A percentile compares a stretch with the other conserved stretches of the same genome.
Conservation (phyloP, 2,113 vertebrate species). For the Jacana jacana region DNA sequence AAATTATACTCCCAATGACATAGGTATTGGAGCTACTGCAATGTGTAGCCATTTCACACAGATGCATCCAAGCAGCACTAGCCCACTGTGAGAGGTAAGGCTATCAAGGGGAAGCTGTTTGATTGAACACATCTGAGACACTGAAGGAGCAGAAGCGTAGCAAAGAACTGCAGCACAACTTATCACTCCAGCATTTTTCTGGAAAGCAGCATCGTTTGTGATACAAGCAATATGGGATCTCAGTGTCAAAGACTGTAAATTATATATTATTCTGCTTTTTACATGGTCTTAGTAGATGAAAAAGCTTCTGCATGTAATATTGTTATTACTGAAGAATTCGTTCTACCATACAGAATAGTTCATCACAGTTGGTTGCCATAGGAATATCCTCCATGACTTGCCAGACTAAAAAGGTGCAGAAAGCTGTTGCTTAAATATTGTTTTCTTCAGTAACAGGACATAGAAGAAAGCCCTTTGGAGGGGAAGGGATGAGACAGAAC, state of each 20-base stretch:
- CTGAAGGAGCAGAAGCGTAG: background rate
- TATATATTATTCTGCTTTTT: background rate
- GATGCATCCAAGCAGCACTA: background rate
- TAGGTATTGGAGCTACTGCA: background rate
- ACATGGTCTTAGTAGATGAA: background rate
- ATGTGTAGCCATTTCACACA: background rate
- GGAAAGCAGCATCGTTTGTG: background rate
- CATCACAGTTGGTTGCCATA: background rate
- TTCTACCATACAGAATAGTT: background rate
- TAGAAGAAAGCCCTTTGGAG: background rate
- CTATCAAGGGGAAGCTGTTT: background rate
- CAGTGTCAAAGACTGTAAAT: background rate
- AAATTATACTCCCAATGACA: background rate
- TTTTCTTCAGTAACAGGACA: background rate
- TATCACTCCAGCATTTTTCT: background rate
- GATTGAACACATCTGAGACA: background rate
- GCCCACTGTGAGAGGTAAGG: background rate
- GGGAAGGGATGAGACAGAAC: background rate
- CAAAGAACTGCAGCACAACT: background rate
- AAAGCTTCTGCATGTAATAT: background rate
- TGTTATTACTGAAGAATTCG: background rate
- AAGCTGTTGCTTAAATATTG: background rate
- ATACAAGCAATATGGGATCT: background rate
- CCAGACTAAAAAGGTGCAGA: background rate
- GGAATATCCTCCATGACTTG: background rate